Evolutionary conservation across 2,888 invertebrate species (phyloP), one percentile per base, ranked within the genome.

Genomic region (Eilema sororculum): DNA sequence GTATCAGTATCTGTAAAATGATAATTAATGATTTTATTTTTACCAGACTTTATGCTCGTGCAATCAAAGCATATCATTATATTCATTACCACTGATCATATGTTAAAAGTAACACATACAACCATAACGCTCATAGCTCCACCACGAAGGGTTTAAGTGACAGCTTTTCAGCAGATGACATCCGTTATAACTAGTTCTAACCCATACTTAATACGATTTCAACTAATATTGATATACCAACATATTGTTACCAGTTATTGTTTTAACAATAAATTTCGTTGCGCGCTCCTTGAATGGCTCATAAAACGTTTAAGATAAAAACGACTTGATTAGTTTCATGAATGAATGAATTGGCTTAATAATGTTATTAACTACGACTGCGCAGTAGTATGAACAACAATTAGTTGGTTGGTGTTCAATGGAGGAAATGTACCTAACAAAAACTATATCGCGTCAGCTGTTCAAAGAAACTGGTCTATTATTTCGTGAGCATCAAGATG

Each of bases 221-320:
- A 69, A 62, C 67, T 64, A 58, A 71, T 30, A n/a, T 52, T 52
- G 52, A 41, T 69, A 75, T 72, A 78, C 76, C 72, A 73, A 77
- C 69, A 68, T 68, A 67, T 73, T 79, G 76, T 73, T n/a, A 69
- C 75, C 73, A 69, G 57, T 68, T 65, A 67, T 74, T 69, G 68
- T 76, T 76, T 75, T 67, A 62, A 70, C 46, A 73, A 75, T 74
- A 69, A 78, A 69, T 76, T n/a, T 69, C 65, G 67, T 65, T 64
- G 63, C 69, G 62, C 52, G 65, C 63, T 63, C 20, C 68, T 28
- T 65, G 73, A 75, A 79, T 76, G 71, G 72, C 61, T 72, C 59
- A 78, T 83, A 81, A 83, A 83, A 74, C 80, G 72, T 72, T 80
- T 74, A 69, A 79, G 72, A 72, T 75, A 72, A 67, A 72, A 66